A percentile compares a stretch with the other conserved stretches of the same genome.
These are phyloP conservation scores for Anoplopoma fimbria DNA, from an alignment of 2,113 vertebrate species.

Conservation along the genomic window DNA sequence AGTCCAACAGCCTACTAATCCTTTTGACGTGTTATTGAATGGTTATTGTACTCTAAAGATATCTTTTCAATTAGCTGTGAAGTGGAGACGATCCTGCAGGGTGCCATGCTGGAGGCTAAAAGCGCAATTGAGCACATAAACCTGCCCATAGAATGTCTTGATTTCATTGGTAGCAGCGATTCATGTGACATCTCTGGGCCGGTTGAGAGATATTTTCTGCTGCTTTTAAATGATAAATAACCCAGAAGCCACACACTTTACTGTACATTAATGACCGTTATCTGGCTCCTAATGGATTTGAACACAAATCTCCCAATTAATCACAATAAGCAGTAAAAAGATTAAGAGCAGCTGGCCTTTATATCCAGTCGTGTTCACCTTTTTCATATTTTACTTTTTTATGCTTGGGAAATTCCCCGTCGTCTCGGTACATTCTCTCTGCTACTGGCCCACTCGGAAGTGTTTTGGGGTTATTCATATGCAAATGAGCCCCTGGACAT, in stretches of 20 bases:
- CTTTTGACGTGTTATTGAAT: slow-evolving; percentile 59
- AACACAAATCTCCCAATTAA: slow-evolving; percentile 66
- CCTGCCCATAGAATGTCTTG: slow-evolving; percentile 65
- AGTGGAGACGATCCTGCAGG: slow-evolving; percentile 61
- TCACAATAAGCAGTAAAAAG: slow-evolving; percentile 67
- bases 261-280: slow-evolving; percentile 63
- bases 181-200: slow-evolving; percentile 70
- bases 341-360: slow-evolving; percentile 67
- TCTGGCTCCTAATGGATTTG: slow-evolving; percentile 57
- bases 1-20: slow-evolving; percentile 35
- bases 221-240: slow-evolving; percentile 63
- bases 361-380: slow-evolving; percentile 60
- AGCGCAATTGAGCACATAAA: slow-evolving; percentile 72
- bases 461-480: slow-evolving; percentile 81
- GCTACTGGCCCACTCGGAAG: slow-evolving; percentile 68
- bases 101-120: slow-evolving; percentile 73
- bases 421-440: slow-evolving; percentile 51
- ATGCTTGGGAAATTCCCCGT: slow-evolving; percentile 59
- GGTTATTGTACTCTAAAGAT: slow-evolving; percentile 67
- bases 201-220: slow-evolving; percentile 62
- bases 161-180: slow-evolving; percentile 73
- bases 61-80: slow-evolving; percentile 75
- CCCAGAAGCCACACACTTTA: slow-evolving; percentile 46
- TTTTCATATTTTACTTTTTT: slow-evolving; percentile 67
- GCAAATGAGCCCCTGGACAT: slow-evolving; percentile 83